phyloP scores from a whole-genome alignment of 2,113 vertebrate species.

The Burhinus bistriatus region DNA sequence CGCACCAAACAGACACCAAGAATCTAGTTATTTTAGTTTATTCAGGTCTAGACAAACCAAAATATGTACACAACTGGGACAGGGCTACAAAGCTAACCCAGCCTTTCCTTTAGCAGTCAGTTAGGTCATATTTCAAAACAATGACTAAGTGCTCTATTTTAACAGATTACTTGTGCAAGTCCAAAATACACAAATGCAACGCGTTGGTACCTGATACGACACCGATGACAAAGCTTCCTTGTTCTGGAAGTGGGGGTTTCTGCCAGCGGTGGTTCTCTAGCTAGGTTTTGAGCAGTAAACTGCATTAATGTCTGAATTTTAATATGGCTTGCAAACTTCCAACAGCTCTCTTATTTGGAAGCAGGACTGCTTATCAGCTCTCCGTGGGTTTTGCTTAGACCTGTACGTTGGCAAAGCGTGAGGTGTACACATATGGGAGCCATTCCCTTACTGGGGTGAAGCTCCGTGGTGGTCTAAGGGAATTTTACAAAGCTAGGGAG shows the following conservation, averaged over 20 bases:
- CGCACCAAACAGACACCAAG: neutral
- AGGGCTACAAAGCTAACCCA: neutral
- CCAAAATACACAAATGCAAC: conserved; percentile 9
- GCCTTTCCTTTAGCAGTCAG: conserved; percentile 21
- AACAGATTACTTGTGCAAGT: conserved; percentile 23
- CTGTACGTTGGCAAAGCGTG: neutral
- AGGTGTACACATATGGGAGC: accelerated
- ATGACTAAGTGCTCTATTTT: conserved; percentile 68
- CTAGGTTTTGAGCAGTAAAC: accelerated
- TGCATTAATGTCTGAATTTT: neutral
- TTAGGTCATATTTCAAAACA: conserved; percentile 66
- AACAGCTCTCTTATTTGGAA: neutral
- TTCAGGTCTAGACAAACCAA: conserved; percentile 58
- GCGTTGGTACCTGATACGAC: neutral
- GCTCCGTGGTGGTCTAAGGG: neutral
- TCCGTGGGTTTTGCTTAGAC: neutral
- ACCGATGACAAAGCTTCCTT: neutral
- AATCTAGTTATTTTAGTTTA: conserved; percentile 49
- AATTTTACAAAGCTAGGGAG: neutral
- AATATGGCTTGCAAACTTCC: accelerated
- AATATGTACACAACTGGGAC: conserved; percentile 16
- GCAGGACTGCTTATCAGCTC: neutral
- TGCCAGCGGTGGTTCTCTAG: neutral
- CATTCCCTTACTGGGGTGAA: neutral
- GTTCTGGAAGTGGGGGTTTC: neutral